Evolutionary conservation across 2,888 invertebrate species (phyloP).

Genomic region (Drosophila percnosoma): DNA sequence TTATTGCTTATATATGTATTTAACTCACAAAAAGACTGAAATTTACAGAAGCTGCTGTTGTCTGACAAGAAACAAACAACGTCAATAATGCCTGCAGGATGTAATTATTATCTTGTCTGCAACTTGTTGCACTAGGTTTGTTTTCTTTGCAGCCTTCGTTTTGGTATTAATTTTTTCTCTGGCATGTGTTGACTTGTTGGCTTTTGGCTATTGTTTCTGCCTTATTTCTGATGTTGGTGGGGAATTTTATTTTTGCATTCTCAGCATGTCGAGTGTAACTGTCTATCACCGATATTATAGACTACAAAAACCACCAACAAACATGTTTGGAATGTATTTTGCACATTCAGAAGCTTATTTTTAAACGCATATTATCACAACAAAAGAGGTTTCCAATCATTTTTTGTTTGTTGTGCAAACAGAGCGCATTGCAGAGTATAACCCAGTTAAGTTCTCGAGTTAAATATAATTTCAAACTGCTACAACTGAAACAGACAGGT

Average conservation of each 20-base stretch:
- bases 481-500: constrained; percentile 6
- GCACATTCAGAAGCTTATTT: background rate
- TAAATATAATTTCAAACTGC: constrained; percentile 1
- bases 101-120: background rate
- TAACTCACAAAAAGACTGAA: background rate
- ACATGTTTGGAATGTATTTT: background rate
- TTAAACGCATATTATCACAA: background rate
- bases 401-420: background rate
- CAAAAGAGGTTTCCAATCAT: background rate
- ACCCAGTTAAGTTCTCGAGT: background rate
- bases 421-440: background rate
- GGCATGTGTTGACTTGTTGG: background rate
- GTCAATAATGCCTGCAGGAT: background rate
- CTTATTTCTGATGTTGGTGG: background rate
- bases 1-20: background rate
- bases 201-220: background rate
- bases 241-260: background rate
- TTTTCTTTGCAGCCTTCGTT: background rate
- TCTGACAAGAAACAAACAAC: background rate
- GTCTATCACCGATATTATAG: background rate
- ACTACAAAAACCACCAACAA: background rate
- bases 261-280: background rate
- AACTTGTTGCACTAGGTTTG: background rate
- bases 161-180: background rate
- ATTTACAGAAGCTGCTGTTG: background rate